These are phyloP conservation scores for Poecilia gillii DNA, from an alignment of 2,797 vertebrate species.

Conservation along the genomic window DNA sequence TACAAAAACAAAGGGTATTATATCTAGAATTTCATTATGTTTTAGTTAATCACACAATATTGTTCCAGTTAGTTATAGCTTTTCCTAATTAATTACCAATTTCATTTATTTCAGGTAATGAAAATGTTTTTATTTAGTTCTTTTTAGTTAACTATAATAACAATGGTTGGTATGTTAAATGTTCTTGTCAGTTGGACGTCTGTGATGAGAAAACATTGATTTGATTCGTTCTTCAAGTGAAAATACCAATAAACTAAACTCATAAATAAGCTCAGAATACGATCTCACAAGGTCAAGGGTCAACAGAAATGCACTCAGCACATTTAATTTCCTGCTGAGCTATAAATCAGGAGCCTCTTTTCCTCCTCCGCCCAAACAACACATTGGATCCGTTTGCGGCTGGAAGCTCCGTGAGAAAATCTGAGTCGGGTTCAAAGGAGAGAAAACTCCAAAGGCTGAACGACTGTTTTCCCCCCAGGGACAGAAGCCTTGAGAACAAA, in stretches of 20 bases:
- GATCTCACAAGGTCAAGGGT: constrained; percentile 41
- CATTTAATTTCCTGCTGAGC: constrained; percentile 68
- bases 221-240: not conserved
- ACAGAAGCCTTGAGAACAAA: constrained; percentile 49
- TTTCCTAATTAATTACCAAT: no score
- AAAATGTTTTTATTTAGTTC: no score
- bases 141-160: no score
- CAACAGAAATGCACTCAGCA: constrained; percentile 33
- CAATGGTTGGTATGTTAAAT: not conserved
- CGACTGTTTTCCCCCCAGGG: constrained; percentile 31
- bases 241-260: constrained; percentile 43
- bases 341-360: constrained; percentile 54
- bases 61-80: no score
- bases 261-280: constrained; percentile 23
- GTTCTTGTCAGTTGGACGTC: not conserved
- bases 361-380: constrained; percentile 38
- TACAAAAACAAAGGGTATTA: no score
- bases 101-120: no score
- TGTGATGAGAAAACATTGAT: not conserved
- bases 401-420: constrained; percentile 37
- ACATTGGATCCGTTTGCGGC: constrained; percentile 49
- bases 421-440: constrained; percentile 70
- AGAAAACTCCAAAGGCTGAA: constrained; percentile 35
- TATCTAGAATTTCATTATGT: no score
- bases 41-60: no score